Evolutionary conservation across 2,797 vertebrate genomes (phyloP).

Genomic region (Rhabdophis nuchalis): DNA sequence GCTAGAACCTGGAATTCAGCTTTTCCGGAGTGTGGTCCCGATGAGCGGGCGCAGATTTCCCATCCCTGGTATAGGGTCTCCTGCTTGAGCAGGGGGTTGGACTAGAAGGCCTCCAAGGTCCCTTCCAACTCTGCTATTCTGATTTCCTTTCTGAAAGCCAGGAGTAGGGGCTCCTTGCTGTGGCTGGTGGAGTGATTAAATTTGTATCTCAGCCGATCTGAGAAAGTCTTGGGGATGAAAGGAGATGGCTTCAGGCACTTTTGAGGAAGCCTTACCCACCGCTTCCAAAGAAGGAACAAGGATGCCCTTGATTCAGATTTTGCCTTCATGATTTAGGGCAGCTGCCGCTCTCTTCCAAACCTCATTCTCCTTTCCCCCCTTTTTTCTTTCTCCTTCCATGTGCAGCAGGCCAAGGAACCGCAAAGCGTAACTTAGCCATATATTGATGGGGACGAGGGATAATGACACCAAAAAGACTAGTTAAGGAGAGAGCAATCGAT

Average conservation of each 20-base stretch:
- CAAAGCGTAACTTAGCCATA: background rate
- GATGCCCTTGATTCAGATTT: background rate
- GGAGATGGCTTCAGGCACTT: background rate
- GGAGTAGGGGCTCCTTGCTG: background rate
- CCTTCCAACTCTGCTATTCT: background rate
- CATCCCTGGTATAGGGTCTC: background rate
- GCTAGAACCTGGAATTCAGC: too few relatives aligned
- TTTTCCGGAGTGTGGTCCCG: too few relatives aligned
- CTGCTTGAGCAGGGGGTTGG: background rate
- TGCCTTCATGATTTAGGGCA: background rate
- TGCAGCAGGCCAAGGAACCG: too few relatives aligned
- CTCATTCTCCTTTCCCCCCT: background rate
- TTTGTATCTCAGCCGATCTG: slow-evolving; percentile 18
- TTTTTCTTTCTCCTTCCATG: background rate
- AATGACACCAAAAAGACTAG: background rate
- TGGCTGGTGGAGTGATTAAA: background rate
- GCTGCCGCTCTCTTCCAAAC: too few relatives aligned
- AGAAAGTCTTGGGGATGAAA: background rate
- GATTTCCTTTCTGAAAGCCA: slow-evolving; percentile 8
- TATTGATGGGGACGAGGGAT: background rate
- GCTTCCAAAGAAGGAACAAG: background rate
- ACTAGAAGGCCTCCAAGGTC: background rate
- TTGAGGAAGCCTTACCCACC: background rate
- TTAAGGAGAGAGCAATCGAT: background rate
- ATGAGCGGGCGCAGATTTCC: too few relatives aligned